Evolutionary conservation across 2,888 invertebrate genomes (phyloP).

Genomic region (Morinoia aosen): DNA sequence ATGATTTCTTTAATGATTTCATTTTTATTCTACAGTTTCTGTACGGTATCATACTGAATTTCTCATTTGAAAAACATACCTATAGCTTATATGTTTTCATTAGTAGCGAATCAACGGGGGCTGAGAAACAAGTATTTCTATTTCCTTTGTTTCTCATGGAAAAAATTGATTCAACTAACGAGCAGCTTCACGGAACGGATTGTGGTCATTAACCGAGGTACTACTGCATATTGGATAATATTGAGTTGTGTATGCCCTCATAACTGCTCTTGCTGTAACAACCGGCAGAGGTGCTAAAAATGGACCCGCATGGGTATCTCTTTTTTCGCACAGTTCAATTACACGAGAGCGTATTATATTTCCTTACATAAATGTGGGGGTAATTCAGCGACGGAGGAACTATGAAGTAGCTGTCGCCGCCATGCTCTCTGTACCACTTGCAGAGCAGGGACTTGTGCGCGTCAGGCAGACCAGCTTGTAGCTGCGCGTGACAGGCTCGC

Average conservation of each 20-base stretch:
- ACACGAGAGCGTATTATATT: not conserved
- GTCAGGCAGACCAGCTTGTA: not conserved
- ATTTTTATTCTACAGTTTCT: no score
- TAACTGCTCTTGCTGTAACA: not conserved
- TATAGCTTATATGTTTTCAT: no score
- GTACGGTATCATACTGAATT: no score
- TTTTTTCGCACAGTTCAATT: not conserved
- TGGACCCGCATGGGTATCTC: not conserved
- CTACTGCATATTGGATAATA: no score
- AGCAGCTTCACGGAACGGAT: no score
- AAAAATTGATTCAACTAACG: no score
- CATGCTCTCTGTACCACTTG: slow-evolving; percentile 24
- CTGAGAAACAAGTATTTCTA: no score
- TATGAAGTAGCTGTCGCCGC: not conserved
- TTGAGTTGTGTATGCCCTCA: not conserved
- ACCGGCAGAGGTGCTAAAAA: not conserved
- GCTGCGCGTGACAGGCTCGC: not conserved
- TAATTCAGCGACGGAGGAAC: slow-evolving; percentile 16
- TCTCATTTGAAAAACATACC: no score
- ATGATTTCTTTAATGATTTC: no score
- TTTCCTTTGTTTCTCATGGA: no score
- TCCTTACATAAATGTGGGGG: not conserved
- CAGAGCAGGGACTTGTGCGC: not conserved
- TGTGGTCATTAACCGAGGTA: no score
- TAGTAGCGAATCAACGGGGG: no score